Percentiles rank a stretch among this genome's conserved stretches.
These are phyloP conservation scores for Acronicta leporina DNA, from an alignment of 2,888 invertebrate genomes.

Conservation along the genomic window DNA sequence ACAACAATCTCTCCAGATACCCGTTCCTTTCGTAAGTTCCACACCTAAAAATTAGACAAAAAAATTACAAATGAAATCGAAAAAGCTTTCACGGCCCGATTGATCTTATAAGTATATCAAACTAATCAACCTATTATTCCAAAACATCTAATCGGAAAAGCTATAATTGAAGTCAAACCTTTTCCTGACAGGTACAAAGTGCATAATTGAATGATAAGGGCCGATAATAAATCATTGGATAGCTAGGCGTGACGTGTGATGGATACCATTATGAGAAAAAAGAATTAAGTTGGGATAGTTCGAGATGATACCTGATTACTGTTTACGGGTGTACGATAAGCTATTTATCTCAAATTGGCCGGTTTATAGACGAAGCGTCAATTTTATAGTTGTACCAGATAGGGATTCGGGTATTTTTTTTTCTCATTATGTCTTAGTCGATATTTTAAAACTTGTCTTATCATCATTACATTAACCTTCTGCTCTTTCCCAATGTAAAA, in stretches of 20 bases:
- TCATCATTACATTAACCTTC: too few species aligned
- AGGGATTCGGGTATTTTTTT: slow-evolving; percentile 18
- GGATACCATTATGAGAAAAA: slow-evolving; percentile 69
- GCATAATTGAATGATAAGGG: slow-evolving; percentile 63
- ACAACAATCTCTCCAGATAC: neutral
- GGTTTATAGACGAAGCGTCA: slow-evolving; percentile 69
- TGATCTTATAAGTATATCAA: slow-evolving; percentile 68
- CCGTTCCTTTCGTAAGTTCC: slow-evolving; percentile 8
- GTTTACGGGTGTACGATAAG: slow-evolving; percentile 71
- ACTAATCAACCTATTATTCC: slow-evolving; percentile 70
- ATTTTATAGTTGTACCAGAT: slow-evolving; percentile 51
- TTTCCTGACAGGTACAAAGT: slow-evolving; percentile 60
- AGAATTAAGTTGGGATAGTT: slow-evolving; percentile 68
- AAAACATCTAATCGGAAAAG: slow-evolving; percentile 57
- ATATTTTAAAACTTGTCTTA: too few species aligned
- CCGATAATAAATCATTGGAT: slow-evolving; percentile 78
- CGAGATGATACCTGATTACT: slow-evolving; percentile 75
- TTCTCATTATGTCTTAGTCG: too few species aligned
- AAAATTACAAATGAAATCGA: slow-evolving; percentile 58
- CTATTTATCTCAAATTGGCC: slow-evolving; percentile 79
- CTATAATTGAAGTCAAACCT: slow-evolving; percentile 57
- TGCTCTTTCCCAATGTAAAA: too few species aligned
- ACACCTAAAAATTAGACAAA: slow-evolving; percentile 3
- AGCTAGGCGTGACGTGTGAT: slow-evolving; percentile 77
- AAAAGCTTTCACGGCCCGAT: slow-evolving; percentile 71